Evolutionary conservation across 2,797 vertebrate genomes (phyloP), one percentile per base, ranked within the genome.

Genomic region (Sebastes matsubarae): DNA sequence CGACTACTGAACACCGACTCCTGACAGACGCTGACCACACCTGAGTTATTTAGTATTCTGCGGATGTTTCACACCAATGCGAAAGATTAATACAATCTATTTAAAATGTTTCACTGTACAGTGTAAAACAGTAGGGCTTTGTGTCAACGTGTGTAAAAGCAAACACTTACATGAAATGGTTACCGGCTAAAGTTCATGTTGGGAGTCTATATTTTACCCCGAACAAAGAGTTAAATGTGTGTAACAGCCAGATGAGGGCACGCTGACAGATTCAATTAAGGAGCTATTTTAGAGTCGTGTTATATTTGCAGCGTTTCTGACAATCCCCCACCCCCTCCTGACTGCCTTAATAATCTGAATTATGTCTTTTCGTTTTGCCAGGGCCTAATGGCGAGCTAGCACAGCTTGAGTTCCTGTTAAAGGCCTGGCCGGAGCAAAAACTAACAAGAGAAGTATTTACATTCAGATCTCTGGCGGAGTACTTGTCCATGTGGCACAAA

Each of bases 381-480:
- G 88, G 76, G 73, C 66, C 86, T 90, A 89, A 93, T 88, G 83
- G 85, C 67, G 69, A 72, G 68, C 81, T 66, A 87, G 80, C 90
- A 81, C 93, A 93, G 93, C 92, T 87, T 85, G 91, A 93, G 83
- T 90, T 92, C 83, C 86, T 90, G 88, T 89, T 88, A 85, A 75
- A 92, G 74, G 79, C 75, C 77, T 58, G 75, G 70, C 87, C 85
- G 38, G 80, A 87, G 82, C 83, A 84, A 85, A 93, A 91, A 87
- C 89, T 87, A 92, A 94, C 86, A 87, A 86, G 83, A 81, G 80
- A 72, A 69, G 86, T 89, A 87, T 92, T 93, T 92, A 86, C 76
- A 81, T 85, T 78, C 42, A 32, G 69, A 65, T 81, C 78, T 81
- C 76, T 79, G 50, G 36, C 22, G 22, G 74, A 90, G 82, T 38